These are phyloP conservation scores for Tetramorium parvispinum DNA, from an alignment of 1,140 invertebrate species.

Conservation along the genomic window DNA sequence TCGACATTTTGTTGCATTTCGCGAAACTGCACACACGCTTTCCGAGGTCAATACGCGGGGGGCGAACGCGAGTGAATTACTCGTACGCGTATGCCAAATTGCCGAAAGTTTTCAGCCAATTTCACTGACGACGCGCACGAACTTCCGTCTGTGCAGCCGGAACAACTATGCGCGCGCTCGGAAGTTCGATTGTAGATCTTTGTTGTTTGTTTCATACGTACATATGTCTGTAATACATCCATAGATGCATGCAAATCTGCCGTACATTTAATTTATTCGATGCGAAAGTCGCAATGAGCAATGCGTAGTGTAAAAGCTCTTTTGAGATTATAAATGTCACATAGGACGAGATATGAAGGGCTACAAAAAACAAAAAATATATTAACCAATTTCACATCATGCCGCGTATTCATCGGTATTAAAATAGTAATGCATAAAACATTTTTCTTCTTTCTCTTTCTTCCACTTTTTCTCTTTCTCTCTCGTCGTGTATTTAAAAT, in stretches of 20 bases:
- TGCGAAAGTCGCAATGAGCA: neutral
- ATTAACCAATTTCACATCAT: neutral
- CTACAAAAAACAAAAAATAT: neutral
- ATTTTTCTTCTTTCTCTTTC: too few relatives aligned
- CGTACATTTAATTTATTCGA: slow-evolving; percentile 21
- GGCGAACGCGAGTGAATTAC: slow-evolving; percentile 67
- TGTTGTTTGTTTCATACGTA: slow-evolving; percentile 1
- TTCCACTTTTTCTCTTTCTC: too few relatives aligned
- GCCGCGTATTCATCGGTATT: neutral
- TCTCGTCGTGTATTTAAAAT: neutral
- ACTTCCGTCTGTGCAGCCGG: slow-evolving; percentile 36
- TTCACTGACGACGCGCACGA: slow-evolving; percentile 60
- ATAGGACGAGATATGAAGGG: neutral
- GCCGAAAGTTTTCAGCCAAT: slow-evolving; percentile 74
- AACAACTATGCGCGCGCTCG: slow-evolving; percentile 44
- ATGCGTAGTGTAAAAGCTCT: neutral
- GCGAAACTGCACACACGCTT: slow-evolving; percentile 25
- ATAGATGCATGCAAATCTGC: neutral
- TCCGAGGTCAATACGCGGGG: slow-evolving; percentile 13
- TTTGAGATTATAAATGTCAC: neutral
- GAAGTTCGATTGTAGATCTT: slow-evolving; percentile 44
- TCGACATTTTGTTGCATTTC: slow-evolving; percentile 35
- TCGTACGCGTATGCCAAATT: slow-evolving; percentile 66
- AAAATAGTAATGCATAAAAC: neutral
- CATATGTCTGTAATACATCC: neutral